A percentile compares a stretch with the other conserved stretches of the same genome.
These are phyloP conservation scores for Drosophila seguyi DNA, from an alignment of 1,140 invertebrate genomes.

Conservation along the genomic window DNA sequence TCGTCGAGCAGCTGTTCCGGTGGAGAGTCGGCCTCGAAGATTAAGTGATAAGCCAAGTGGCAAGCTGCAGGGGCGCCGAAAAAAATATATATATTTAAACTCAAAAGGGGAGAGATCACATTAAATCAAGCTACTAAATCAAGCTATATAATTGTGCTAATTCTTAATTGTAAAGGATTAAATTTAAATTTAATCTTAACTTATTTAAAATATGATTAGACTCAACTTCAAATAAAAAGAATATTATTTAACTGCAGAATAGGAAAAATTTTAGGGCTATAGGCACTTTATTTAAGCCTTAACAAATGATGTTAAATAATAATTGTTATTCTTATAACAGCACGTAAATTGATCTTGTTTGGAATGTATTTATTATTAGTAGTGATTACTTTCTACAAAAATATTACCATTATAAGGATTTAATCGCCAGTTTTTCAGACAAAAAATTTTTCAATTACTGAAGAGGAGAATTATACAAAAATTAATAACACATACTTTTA, in stretches of 20 bases:
- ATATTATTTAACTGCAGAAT: too few relatives aligned
- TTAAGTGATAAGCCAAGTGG: constrained; percentile 36
- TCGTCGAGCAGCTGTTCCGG: constrained; percentile 41
- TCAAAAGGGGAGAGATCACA: constrained; percentile 1
- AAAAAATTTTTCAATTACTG: too few relatives aligned
- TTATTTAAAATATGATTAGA: not conserved
- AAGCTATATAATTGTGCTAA: not conserved
- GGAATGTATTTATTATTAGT: too few relatives aligned
- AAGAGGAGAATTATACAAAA: too few relatives aligned
- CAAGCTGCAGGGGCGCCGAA: constrained; percentile 10
- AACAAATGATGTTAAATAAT: too few relatives aligned
- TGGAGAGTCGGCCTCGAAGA: constrained; percentile 38
- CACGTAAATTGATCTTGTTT: too few relatives aligned
- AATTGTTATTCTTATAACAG: too few relatives aligned
- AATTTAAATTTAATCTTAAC: not conserved
- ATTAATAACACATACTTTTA: too few relatives aligned
- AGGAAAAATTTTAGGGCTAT: not conserved
- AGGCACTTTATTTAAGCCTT: not conserved
- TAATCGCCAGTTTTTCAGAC: too few relatives aligned
- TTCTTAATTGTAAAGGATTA: not conserved
- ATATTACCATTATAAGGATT: too few relatives aligned
- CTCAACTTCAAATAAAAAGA: not conserved
- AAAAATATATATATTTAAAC: not conserved
- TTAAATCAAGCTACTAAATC: not conserved
- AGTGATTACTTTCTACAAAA: too few relatives aligned